Base-by-base conservation (phyloP, 2,888 invertebrate species). In the Amaurobius ferox region DNA sequence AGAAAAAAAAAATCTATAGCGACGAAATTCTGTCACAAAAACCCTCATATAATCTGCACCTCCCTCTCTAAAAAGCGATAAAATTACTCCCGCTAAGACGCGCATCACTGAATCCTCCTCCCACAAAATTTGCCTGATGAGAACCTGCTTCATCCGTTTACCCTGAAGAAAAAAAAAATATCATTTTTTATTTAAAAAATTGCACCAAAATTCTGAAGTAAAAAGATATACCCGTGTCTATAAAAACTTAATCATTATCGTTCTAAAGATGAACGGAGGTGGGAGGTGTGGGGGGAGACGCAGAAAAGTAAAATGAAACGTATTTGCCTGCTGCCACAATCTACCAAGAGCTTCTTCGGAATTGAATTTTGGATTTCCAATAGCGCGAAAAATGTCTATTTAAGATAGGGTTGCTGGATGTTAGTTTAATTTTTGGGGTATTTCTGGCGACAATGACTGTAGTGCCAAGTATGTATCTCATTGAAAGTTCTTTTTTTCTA, bases 361-460 rank as follows among this genome's bases (percentile, higher is more conserved):
- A 81, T 81, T 64, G 76, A 76, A 81, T 81, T 76, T 81, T 73
- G 64, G 62, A 40, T 81, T 81, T 71, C 81, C 81, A 81, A 81
- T 81, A 81, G 81, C 44, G 81, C 74, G 76, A 81, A 81, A 81
- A 81, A 81, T 76, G 81, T 81, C 76, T 81, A 81, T 81, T 81
- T 81, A 81, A 81, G 64, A 71, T 70, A 70, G 81, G 81, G 81
- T 81, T 81, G 68, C 81, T 13, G 23, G 16, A 32, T 32, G 29
- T 44, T 44, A 23, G 55, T 55, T 55, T 55, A 55, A 55, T 55
- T 55, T 55, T 55, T 55, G 55, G 23, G 5, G 23, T 3, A 5
- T 23, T 1, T 55, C 23, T 55, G 55, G 55, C 55, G 55, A 55
- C 3, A 55, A 5, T 16, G 2, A 9, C 11, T n/a, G n/a, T 44